Conservation (phyloP, 1,140 invertebrate genomes). For the Drosophila tsacasi region DNA sequence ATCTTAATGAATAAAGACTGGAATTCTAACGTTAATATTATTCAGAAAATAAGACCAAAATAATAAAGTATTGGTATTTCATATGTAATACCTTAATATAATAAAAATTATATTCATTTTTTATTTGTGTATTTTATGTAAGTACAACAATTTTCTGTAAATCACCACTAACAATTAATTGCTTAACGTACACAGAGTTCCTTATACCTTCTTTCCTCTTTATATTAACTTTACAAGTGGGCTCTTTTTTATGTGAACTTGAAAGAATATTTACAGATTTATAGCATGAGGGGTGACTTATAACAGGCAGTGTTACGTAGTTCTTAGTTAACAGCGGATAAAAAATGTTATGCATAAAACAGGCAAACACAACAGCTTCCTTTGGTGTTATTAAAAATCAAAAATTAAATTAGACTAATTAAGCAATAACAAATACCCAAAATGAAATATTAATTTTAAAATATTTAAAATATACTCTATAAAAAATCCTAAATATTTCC, state of each 20-base stretch:
- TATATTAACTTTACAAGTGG: background rate
- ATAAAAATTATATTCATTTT: too few relatives aligned
- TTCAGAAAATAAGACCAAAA: background rate
- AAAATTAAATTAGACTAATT: background rate
- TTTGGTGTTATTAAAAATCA: background rate
- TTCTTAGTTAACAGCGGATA: slow-evolving; percentile 55
- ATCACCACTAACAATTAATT: background rate
- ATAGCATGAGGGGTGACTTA: slow-evolving; percentile 55
- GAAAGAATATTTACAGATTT: slow-evolving; percentile 43
- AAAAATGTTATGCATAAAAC: slow-evolving; percentile 26
- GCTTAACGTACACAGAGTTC: background rate
- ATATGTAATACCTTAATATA: too few relatives aligned
- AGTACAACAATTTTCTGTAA: too few relatives aligned
- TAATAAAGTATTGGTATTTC: too few relatives aligned
- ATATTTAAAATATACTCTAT: background rate
- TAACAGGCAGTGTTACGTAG: too few relatives aligned
- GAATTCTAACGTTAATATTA: too few relatives aligned
- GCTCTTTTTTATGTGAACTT: background rate
- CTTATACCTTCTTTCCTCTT: background rate
- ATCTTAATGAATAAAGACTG: too few relatives aligned
- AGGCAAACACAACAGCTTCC: background rate
- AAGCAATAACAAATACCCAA: too few relatives aligned
- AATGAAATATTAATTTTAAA: background rate
- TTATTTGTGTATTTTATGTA: too few relatives aligned
- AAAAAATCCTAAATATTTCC: background rate